Base-by-base conservation (phyloP, 2,888 invertebrate species). In the Callyntrura sp. region DNA sequence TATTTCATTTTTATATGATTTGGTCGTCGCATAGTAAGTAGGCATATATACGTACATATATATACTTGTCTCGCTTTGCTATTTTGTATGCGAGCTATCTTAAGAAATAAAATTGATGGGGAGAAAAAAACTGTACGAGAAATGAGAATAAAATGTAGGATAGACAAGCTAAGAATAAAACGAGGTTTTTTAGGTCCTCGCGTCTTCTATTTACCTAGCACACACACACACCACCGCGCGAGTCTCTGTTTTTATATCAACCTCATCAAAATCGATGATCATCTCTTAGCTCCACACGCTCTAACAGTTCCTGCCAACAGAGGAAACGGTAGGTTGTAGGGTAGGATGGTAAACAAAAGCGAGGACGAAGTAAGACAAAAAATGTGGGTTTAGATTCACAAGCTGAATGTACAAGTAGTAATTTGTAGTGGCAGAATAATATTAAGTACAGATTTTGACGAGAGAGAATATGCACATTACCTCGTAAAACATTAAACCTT, bases 1-100 rank as follows among this genome's bases (percentile, higher is more conserved):
- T 79, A 55, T 35, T 79, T 79, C 79, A 57, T 79, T 79, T 35
- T 79, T 62, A 73, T 78, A 86, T 85, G 86, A 86, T 79, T 86
- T 43, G 65, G 68, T 73, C 23, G 48, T 70, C 0, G 70, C 12
- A 17, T 68, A 43, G 11, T 35, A 68, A 1, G 70, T 0, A 43
- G 43, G 12, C 14, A 17, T 35, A n/a, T 20, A 1, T 48, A n/a
- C n/a, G n/a, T n/a, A n/a, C n/a, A n/a, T 65, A 17, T 60, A 17
- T 35, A 11, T n/a, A 43, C 20, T 65, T 12, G 12, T 35, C 68
- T n/a, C 35, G 35, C 12, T 45, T 43, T 17, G 43, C 20, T 85
- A 25, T 84, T 65, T 6, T 28, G 28, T 65, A 28, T 65, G 51
- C 57, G 3, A 65, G 68, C n/a, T 5, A 73, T 48, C 48, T 14